A percentile compares a stretch with the other conserved stretches of the same genome.
phyloP scores from a whole-genome alignment of 2,888 invertebrate species.

The Exocentrus adspersus region DNA sequence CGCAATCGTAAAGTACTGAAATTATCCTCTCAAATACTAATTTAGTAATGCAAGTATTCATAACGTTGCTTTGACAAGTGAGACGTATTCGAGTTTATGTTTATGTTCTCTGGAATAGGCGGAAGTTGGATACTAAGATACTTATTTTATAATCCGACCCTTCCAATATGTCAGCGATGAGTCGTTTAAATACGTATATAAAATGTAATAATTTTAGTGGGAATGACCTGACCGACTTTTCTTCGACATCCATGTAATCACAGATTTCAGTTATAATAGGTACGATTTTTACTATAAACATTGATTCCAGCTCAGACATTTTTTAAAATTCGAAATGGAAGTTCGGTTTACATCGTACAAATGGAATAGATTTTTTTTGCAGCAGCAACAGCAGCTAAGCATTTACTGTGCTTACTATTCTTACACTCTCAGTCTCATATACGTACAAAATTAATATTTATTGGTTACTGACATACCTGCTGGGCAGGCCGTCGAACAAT shows the following conservation, averaged over 20 bases:
- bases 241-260: too few species aligned
- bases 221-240: too few species aligned
- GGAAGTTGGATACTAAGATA: not conserved
- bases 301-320: too few species aligned
- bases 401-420: not conserved
- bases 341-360: too few species aligned
- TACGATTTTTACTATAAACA: too few species aligned
- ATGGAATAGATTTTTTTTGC: too few species aligned
- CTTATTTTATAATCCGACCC: not conserved
- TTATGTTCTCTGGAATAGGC: not conserved
- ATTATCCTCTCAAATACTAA: not conserved
- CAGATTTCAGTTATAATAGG: too few species aligned
- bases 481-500: conserved; percentile 34
- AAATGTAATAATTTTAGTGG: too few species aligned
- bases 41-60: not conserved
- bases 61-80: not conserved
- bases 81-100: not conserved
- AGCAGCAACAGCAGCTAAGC: too few species aligned
- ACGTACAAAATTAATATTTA: conserved; percentile 18
- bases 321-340: too few species aligned
- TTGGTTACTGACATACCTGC: conserved; percentile 36
- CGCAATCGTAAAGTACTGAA: not conserved
- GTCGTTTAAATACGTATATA: not conserved
- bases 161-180: not conserved
- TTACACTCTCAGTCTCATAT: not conserved